These are phyloP conservation scores for Cryptocheilus praepositus DNA, from an alignment of 2,888 invertebrate species.

Conservation along the genomic window DNA sequence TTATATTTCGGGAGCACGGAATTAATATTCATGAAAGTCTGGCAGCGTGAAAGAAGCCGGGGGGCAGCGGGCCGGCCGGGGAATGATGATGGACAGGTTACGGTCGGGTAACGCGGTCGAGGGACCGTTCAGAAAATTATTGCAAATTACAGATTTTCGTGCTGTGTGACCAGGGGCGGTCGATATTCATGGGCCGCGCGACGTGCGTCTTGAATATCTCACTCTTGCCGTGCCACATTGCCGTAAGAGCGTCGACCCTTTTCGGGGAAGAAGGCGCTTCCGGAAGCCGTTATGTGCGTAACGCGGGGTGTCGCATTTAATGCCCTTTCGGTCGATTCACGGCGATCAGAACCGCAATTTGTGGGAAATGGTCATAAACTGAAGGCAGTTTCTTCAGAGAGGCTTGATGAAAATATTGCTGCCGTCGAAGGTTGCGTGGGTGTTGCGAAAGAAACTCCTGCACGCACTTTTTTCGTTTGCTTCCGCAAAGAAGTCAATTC, in stretches of 20 bases:
- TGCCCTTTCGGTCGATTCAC: no score
- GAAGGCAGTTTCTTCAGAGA: no score
- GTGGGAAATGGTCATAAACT: no score
- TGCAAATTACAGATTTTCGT: conserved; percentile 56
- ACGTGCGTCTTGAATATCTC: neutral
- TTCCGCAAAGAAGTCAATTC: no score
- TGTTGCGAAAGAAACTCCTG: no score
- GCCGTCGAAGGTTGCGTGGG: no score
- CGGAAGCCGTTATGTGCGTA: conserved; percentile 41
- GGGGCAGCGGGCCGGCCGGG: conserved; percentile 7
- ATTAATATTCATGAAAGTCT: conserved; percentile 58
- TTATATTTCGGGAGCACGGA: conserved; percentile 50
- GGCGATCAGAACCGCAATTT: no score
- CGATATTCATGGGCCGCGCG: conserved; percentile 23
- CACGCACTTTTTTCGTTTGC: no score
- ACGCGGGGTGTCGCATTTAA: no score
- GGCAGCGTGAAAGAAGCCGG: conserved; percentile 16
- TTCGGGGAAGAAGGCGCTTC: conserved; percentile 49
- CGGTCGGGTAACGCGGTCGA: conserved; percentile 31
- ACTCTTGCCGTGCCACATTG: conserved; percentile 9
- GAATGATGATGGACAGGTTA: conserved; percentile 40
- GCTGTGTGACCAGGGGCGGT: conserved; percentile 8
- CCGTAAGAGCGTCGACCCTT: conserved; percentile 35
- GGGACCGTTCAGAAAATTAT: conserved; percentile 50
- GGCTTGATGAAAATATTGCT: no score